phyloP scores from a whole-genome alignment of 2,888 invertebrate genomes.

The Drosophila parthenogenetica region DNA sequence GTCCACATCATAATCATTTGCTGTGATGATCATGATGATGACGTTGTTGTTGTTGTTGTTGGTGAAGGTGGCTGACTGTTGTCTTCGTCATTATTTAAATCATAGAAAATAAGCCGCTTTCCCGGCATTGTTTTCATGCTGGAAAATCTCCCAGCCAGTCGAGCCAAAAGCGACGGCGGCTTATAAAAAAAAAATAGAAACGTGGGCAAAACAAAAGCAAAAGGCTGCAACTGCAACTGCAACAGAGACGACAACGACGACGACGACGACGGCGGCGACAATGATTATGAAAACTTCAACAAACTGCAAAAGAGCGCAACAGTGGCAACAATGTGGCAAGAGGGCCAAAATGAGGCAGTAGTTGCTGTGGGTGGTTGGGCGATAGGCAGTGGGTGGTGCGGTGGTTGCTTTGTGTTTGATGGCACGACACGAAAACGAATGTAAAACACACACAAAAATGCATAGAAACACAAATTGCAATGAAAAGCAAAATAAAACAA shows the following conservation, averaged over 20 bases:
- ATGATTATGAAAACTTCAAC: slow-evolving; percentile 77
- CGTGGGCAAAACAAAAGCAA: slow-evolving; percentile 44
- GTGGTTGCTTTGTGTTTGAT: slow-evolving; percentile 16
- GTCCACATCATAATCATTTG: slow-evolving; percentile 17
- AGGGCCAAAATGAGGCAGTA: slow-evolving; percentile 4
- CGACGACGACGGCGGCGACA: slow-evolving; percentile 45
- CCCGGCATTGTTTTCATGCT: slow-evolving; percentile 81
- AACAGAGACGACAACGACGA: slow-evolving; percentile 23
- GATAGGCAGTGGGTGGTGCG: slow-evolving; percentile 27
- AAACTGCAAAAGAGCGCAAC: slow-evolving; percentile 76
- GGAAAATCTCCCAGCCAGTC: slow-evolving; percentile 68
- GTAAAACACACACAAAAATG: slow-evolving; percentile 81
- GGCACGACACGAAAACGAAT: slow-evolving; percentile 72
- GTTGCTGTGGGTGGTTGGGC: slow-evolving; percentile 11
- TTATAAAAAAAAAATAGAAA: slow-evolving; percentile 37
- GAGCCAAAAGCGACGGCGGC: slow-evolving; percentile 54
- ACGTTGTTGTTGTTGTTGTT: slow-evolving; percentile 18
- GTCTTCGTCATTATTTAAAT: slow-evolving; percentile 83
- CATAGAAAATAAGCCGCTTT: slow-evolving; percentile 83
- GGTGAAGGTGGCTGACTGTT: slow-evolving; percentile 63
- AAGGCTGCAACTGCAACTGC: slow-evolving; percentile 38
- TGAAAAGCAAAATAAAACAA: slow-evolving; percentile 71
- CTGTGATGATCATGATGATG: slow-evolving; percentile 33
- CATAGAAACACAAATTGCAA: slow-evolving; percentile 80
- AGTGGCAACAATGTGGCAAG: slow-evolving; percentile 61